Conservation (phyloP, 1,140 invertebrate species). For the Anoplolepis gracilipes region DNA sequence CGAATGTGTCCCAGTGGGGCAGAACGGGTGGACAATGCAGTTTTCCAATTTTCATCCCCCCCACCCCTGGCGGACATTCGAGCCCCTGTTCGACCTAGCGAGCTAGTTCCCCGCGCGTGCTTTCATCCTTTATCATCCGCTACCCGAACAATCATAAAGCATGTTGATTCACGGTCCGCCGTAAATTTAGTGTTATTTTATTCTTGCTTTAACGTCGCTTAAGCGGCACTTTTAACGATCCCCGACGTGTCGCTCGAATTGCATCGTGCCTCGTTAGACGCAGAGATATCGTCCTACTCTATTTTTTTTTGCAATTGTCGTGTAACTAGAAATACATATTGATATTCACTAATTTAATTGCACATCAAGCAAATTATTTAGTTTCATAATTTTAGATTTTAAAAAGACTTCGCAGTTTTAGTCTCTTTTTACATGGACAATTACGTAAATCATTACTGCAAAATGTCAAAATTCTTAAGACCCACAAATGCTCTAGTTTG, state of each 20-base stretch:
- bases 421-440: background rate
- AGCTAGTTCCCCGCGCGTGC: constrained; percentile 46
- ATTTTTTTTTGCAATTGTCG: background rate
- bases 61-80: background rate
- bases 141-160: constrained; percentile 80
- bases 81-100: constrained; percentile 49
- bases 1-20: constrained; percentile 72
- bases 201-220: constrained; percentile 66
- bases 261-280: constrained; percentile 38
- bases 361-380: constrained; percentile 13
- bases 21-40: constrained; percentile 75
- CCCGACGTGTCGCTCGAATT: constrained; percentile 15
- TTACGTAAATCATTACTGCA: background rate
- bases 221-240: constrained; percentile 67
- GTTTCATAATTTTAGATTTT: background rate
- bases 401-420: background rate
- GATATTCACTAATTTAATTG: constrained; percentile 18
- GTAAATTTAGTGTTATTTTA: constrained; percentile 79
- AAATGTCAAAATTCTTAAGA: background rate
- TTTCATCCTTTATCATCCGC: constrained; percentile 71
- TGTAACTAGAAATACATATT: background rate
- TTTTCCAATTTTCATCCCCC: constrained; percentile 79
- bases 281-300: background rate
- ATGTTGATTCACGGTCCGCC: constrained; percentile 77
- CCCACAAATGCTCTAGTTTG: constrained; percentile 31